Evolutionary conservation across 2,888 invertebrate genomes (phyloP), one percentile per base, ranked within the genome.

Genomic region (Drosophila eohydei): DNA sequence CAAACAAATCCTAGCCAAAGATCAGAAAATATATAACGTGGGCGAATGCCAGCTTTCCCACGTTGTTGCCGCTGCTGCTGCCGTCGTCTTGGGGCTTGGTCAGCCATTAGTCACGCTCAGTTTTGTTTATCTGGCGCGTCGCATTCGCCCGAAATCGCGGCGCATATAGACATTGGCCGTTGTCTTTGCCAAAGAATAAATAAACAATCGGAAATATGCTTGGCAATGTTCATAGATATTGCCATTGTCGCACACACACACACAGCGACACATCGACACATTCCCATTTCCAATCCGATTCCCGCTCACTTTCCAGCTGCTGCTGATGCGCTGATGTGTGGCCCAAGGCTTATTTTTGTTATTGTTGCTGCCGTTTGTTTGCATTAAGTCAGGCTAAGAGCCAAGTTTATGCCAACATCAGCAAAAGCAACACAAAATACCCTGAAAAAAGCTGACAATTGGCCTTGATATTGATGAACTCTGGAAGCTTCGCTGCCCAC

Each of bases 31-130:
- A 16, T 50, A 32, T 50, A 50, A 67, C 80, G 77, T 77, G 77
- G 77, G 75, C 80, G 80, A 63, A 26, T 63, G 28, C 44, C 51
- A 28, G 63, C 80, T 79, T 79, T 79, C 77, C 77, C 77, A 77
- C 77, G 77, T 77, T 79, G 65, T n/a, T 67, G 65, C 2, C 34
- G 41, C n/a, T 46, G 26, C 30, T 32, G 34, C 30, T 41, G 50
- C n/a, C 54, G 51, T 71, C 67, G 62, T 70, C 70, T 70, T 71
- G 61, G 77, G 81, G 78, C 78, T 81, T 78, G 79, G 78, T 78
- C 81, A 63, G 65, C 74, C 81, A 80, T 81, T 80, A 81, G 80
- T 80, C 80, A 80, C 71, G 81, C 74, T 71, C 59, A 51, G 61
- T 55, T 76, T 65, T 81, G 74, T 70, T 79, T 75, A 51, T 60